Conservation (phyloP, 1,140 invertebrate genomes). For the Zaprionus capensis region DNA sequence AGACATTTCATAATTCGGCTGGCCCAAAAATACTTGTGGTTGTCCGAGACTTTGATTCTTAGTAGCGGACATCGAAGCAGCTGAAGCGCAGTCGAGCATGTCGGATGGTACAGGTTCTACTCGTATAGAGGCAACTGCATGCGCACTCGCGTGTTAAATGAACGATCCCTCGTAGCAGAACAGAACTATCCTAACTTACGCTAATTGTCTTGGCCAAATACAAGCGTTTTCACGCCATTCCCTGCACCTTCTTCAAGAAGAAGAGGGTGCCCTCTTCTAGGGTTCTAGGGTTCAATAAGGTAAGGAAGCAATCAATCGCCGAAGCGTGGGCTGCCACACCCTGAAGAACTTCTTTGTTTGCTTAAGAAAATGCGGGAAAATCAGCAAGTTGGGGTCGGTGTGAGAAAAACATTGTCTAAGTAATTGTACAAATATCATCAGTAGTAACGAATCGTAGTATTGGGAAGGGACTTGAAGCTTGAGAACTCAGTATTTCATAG, state of each 20-base stretch:
- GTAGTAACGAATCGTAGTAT: background rate
- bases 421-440: slow-evolving; percentile 61
- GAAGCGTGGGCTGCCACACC: slow-evolving; percentile 65
- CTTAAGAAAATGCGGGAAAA: slow-evolving; percentile 70
- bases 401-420: slow-evolving; percentile 72
- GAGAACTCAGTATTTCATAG: slow-evolving; percentile 47
- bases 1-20: slow-evolving; percentile 48
- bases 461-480: slow-evolving; percentile 16
- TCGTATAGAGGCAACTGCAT: slow-evolving; percentile 15
- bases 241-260: slow-evolving; percentile 53
- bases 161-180: background rate
- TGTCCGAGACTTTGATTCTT: slow-evolving; percentile 13
- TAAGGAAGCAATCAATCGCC: slow-evolving; percentile 45
- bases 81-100: slow-evolving; percentile 19
- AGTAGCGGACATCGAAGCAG: background rate
- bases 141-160: slow-evolving; percentile 71
- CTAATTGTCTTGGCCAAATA: slow-evolving; percentile 76
- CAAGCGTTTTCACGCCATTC: slow-evolving; percentile 82
- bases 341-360: slow-evolving; percentile 64
- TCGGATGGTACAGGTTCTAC: slow-evolving; percentile 47
- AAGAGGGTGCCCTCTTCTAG: background rate
- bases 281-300: slow-evolving; percentile 4
- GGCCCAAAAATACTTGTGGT: slow-evolving; percentile 37
- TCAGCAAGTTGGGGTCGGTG: slow-evolving; percentile 55
- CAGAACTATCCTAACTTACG: slow-evolving; percentile 25